Evolutionary conservation across 2,113 vertebrate species (phyloP).

Genomic region (Pyxicephalus adspersus): DNA sequence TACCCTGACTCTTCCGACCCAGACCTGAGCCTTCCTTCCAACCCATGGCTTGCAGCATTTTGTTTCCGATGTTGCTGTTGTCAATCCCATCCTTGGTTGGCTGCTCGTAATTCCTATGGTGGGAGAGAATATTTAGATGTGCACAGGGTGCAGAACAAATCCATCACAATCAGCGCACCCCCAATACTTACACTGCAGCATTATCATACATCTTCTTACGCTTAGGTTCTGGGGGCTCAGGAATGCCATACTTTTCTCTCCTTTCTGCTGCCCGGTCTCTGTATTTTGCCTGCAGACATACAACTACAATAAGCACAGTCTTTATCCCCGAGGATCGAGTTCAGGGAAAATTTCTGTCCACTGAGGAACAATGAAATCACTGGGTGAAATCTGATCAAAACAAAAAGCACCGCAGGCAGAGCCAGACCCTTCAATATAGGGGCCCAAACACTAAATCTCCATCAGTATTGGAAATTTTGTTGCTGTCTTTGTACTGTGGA

Average conservation of each 20-base stretch:
- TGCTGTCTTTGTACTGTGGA: no score
- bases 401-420: no score
- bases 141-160: background rate
- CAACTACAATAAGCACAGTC: background rate
- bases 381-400: no score
- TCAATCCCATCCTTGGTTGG: constrained; percentile 97
- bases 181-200: constrained; percentile 81
- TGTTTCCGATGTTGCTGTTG: constrained; percentile 97
- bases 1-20: constrained; percentile 95
- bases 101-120: constrained; percentile 91
- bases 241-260: constrained; percentile 96
- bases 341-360: background rate
- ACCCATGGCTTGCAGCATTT: constrained; percentile 99
- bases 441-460: no score
- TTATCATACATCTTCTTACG: constrained; percentile 93
- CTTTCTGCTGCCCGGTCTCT: constrained; percentile 95
- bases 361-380: no score
- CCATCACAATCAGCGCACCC: background rate
- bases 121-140: background rate
- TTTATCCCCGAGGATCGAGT: no score
- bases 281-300: constrained; percentile 85
- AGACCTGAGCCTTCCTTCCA: constrained; percentile 97
- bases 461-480: no score
- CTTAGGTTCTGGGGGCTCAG: constrained; percentile 93
- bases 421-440: no score